Evolutionary conservation across 2,113 vertebrate species (phyloP).

Genomic region (Cricetomys ansorgei): DNA sequence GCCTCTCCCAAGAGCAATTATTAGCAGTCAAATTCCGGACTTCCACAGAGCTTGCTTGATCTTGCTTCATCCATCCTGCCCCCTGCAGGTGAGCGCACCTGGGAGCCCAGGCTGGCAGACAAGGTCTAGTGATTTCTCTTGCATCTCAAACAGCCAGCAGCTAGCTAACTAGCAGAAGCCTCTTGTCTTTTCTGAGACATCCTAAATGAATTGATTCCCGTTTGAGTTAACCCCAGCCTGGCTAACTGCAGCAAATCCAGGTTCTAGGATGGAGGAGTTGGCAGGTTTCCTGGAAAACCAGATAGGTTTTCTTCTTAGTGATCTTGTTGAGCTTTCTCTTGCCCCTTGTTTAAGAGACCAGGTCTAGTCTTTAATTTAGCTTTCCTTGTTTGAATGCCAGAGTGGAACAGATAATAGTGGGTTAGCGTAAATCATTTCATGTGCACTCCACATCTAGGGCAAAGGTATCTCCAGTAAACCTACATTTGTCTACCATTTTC

Average conservation of each 20-base stretch:
- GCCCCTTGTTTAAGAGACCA: constrained; percentile 79
- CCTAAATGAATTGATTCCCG: constrained; percentile 76
- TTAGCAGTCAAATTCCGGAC: constrained; percentile 56
- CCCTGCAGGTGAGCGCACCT: constrained; percentile 51
- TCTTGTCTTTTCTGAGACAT: constrained; percentile 68
- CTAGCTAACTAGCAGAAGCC: constrained; percentile 64
- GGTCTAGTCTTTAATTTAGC: constrained; percentile 81
- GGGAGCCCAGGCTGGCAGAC: constrained; percentile 64
- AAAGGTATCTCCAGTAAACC: neutral
- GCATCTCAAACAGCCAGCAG: constrained; percentile 69
- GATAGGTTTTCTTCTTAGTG: constrained; percentile 79
- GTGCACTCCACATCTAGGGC: neutral
- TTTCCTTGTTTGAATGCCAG: constrained; percentile 65
- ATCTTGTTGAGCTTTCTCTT: constrained; percentile 79
- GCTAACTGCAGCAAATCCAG: constrained; percentile 48
- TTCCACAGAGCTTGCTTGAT: neutral
- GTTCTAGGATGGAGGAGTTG: constrained; percentile 72
- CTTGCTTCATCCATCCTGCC: neutral
- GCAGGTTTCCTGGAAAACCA: constrained; percentile 78
- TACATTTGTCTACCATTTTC: constrained; percentile 25
- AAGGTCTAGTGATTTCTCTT: constrained; percentile 75
- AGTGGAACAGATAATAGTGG: constrained; percentile 72
- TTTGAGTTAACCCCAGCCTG: constrained; percentile 76
- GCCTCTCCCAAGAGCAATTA: constrained; percentile 63
- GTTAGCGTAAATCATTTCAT: constrained; percentile 56